Evolutionary conservation across 2,797 vertebrate genomes (phyloP), one percentile per base, ranked within the genome.

Genomic region (Tenualosa thibaudeaui): DNA sequence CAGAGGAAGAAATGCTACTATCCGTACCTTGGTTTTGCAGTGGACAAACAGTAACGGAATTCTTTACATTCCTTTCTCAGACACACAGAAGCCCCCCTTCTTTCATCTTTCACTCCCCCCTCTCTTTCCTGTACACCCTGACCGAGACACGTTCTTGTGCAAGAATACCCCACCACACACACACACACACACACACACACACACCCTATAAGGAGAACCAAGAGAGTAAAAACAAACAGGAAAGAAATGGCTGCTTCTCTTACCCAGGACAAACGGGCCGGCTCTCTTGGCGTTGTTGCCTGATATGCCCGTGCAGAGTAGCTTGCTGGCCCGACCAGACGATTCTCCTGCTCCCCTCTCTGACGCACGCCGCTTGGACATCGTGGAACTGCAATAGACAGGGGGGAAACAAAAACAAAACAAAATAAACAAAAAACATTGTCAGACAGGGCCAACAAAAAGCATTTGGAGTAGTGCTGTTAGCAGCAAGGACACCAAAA

Each of bases 191-290:
- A 10, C 19, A 10, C 82, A 7, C 81, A 68, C 7, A 81, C 65
- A 26, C 22, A 85, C 86, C 82, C 65, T 81, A 46, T 60, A 5
- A 40, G 53, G 53, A 58, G n/a, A 31, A 3, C 12, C 31, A 37
- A 53, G 37, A 78, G 40, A 43, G 71, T 78, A 78, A 46, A 78
- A 78, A 43, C 40, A 78, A 78, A 75, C 17, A 31, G 24, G 15
- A 75, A 7, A 75, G 68, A 40, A 78, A 43, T 46, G 40, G 1
- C 40, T 46, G 40, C 40, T 46, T 93, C 88, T 86, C 93, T 93
- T 95, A 99, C 98, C 98, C 0, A 99, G 96, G 89, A 99, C 96
- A 90, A 99, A 99, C 0, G 98, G 98, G 46, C 98, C 98, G 0
- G 98, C 98, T 96, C 97, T 96, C 94, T 99, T 99, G 89, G 97